Conservation (phyloP, 1,140 invertebrate genomes). For the Leptinotarsa texana region DNA sequence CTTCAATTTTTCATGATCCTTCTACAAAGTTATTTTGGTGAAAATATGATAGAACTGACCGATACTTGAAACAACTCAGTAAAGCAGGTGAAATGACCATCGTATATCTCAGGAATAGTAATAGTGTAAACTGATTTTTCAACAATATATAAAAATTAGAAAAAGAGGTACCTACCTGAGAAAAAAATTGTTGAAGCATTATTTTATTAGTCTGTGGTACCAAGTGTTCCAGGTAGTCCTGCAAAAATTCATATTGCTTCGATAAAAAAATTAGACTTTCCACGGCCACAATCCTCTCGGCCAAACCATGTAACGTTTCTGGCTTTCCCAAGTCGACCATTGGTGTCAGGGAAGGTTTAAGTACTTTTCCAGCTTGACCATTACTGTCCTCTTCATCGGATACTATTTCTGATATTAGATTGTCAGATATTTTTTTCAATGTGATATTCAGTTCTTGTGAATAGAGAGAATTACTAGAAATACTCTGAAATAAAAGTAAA, state of each 20-base stretch:
- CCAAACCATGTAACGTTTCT: constrained; percentile 77
- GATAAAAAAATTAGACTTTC: constrained; percentile 91
- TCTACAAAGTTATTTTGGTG: too few relatives aligned
- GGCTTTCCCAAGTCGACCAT: constrained; percentile 73
- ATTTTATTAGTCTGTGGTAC: constrained; percentile 66
- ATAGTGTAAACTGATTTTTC: too few relatives aligned
- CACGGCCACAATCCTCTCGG: constrained; percentile 85
- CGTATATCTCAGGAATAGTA: too few relatives aligned
- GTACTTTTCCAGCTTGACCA: constrained; percentile 58
- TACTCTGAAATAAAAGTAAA: constrained; percentile 50
- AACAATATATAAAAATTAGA: too few relatives aligned
- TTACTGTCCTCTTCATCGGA: constrained; percentile 34
- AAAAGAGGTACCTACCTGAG: constrained; percentile 55
- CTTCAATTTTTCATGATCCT: too few relatives aligned
- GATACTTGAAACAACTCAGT: too few relatives aligned
- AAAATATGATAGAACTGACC: too few relatives aligned
- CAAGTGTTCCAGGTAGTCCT: constrained; percentile 79
- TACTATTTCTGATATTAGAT: constrained; percentile 48
- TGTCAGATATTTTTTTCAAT: constrained; percentile 77
- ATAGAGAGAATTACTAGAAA: constrained; percentile 63
- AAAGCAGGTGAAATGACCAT: too few relatives aligned
- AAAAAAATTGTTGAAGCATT: constrained; percentile 76
- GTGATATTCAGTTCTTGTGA: constrained; percentile 71
- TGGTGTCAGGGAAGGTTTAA: constrained; percentile 69
- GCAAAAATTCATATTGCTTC: constrained; percentile 82